A percentile compares a stretch with the other conserved stretches of the same genome.
phyloP scores from a whole-genome alignment of 2,113 vertebrate species.

The Clarias batrachus region DNA sequence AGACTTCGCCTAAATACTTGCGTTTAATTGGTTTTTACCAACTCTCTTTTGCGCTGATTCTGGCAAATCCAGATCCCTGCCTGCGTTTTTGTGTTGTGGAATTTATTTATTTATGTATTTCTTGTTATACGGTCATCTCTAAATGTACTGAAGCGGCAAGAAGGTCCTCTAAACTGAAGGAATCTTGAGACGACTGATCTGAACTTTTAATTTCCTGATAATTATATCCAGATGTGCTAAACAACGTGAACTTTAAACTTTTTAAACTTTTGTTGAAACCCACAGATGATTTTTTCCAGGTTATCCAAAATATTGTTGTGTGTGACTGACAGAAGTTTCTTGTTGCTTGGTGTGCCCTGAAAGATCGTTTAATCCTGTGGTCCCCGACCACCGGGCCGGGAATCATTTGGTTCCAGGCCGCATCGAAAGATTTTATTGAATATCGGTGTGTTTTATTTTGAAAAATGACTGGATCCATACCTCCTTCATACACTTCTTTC shows the following conservation, averaged over 20 bases:
- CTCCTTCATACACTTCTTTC: too few relatives aligned
- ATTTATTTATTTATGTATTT: not conserved
- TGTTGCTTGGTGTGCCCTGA: not conserved
- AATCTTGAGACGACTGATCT: not conserved
- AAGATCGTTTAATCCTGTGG: not conserved
- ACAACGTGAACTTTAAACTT: not conserved
- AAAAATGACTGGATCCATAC: too few relatives aligned
- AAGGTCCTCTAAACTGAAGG: not conserved
- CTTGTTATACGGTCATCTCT: not conserved
- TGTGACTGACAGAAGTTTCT: not conserved
- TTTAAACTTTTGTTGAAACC: not conserved
- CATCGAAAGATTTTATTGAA: too few relatives aligned
- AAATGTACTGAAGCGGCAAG: not conserved
- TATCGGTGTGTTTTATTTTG: too few relatives aligned
- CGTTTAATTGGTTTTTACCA: not conserved
- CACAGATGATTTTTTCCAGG: not conserved
- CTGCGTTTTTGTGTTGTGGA: not conserved
- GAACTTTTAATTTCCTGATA: not conserved
- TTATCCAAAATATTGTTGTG: not conserved
- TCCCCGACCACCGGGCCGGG: too few relatives aligned
- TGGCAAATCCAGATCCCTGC: not conserved
- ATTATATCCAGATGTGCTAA: not conserved
- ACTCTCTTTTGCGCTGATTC: not conserved
- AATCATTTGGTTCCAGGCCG: too few relatives aligned
- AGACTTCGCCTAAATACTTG: not conserved